Conservation (phyloP, 2,888 invertebrate genomes). For the Vannuccia rotundouncinata region DNA sequence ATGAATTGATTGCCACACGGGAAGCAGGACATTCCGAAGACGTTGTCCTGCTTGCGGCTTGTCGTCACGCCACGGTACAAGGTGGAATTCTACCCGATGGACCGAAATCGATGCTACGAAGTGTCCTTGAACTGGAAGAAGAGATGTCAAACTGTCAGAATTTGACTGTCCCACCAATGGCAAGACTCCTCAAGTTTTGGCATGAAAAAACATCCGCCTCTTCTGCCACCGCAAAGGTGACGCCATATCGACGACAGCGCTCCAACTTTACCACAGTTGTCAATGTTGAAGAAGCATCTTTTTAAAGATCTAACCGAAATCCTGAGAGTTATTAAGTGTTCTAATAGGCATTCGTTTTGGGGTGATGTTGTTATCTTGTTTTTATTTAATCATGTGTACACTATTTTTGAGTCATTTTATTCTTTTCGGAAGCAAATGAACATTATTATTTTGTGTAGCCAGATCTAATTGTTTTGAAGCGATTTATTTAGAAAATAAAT, state of each 20-base stretch:
- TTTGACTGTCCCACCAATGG: not conserved
- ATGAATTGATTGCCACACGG: conserved; percentile 2
- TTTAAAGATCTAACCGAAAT: not conserved
- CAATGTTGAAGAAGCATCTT: not conserved
- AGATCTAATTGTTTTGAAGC: no score
- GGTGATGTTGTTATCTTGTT: not conserved
- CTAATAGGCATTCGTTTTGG: not conserved
- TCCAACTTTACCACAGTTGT: not conserved
- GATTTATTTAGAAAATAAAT: no score
- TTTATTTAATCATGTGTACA: conserved; percentile 3
- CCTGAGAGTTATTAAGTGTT: not conserved
- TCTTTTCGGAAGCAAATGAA: no score
- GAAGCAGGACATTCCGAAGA: not conserved
- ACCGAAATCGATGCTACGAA: not conserved
- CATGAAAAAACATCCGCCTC: not conserved
- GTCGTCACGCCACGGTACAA: not conserved
- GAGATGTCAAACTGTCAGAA: not conserved
- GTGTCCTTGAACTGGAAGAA: conserved; percentile 2
- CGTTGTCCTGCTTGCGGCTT: not conserved
- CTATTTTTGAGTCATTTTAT: no score
- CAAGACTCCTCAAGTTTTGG: not conserved
- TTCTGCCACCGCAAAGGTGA: not conserved
- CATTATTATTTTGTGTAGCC: no score
- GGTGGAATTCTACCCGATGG: not conserved
- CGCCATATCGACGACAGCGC: not conserved